A percentile compares a stretch with the other conserved stretches of the same genome.
phyloP scores from a whole-genome alignment of 1,140 invertebrate species.

The Lerema accius region DNA sequence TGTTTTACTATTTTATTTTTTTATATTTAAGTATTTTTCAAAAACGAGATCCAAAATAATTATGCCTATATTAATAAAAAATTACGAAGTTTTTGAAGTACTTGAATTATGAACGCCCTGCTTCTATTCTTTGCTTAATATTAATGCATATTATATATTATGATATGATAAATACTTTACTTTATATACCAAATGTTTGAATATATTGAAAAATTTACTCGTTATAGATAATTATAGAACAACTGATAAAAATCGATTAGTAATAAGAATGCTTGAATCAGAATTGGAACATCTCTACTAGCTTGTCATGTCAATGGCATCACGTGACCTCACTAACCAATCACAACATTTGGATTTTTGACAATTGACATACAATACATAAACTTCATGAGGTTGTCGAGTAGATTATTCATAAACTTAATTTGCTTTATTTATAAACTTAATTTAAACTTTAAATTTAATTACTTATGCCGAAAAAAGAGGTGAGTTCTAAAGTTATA shows the following conservation, averaged over 20 bases:
- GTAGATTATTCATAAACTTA: constrained; percentile 62
- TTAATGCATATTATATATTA: too few relatives aligned
- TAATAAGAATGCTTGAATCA: constrained; percentile 8
- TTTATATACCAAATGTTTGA: too few relatives aligned
- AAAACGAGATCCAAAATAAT: too few relatives aligned
- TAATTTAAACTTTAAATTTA: constrained; percentile 26
- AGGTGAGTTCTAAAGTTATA: constrained; percentile 54
- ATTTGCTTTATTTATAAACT: too few relatives aligned
- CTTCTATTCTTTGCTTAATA: too few relatives aligned
- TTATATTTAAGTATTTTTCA: too few relatives aligned
- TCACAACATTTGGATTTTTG: constrained; percentile 39
- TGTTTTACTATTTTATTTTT: too few relatives aligned
- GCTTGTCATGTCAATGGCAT: constrained; percentile 52
- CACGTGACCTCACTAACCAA: constrained; percentile 61
- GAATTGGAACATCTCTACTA: constrained; percentile 39
- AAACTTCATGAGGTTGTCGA: constrained; percentile 57
- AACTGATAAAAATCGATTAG: constrained; percentile 4
- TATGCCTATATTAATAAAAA: too few relatives aligned
- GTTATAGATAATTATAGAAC: neutral
- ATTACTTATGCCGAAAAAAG: constrained; percentile 59
- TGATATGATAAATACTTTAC: too few relatives aligned
- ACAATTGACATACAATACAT: constrained; percentile 52
- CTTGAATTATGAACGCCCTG: too few relatives aligned
- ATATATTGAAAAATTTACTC: too few relatives aligned
- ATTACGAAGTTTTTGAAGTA: too few relatives aligned